phyloP scores from a whole-genome alignment of 2,113 vertebrate species.

The Eupsittula cactorum region DNA sequence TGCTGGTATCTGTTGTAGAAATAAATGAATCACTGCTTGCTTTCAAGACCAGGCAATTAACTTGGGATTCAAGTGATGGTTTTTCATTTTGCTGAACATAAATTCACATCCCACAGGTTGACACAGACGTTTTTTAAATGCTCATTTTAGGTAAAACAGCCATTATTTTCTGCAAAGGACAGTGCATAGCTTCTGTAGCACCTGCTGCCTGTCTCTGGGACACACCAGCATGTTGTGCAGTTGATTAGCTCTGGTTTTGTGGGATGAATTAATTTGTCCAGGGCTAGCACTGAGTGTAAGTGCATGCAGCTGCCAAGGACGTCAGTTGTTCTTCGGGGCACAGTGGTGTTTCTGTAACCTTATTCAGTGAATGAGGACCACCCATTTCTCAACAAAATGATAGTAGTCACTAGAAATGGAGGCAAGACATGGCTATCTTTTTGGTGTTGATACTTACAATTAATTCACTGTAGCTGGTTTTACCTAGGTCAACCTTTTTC shows the following conservation, averaged over 20 bases:
- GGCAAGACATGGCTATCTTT: background rate
- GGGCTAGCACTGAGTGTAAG: background rate
- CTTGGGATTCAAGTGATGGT: background rate
- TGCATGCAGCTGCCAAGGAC: background rate
- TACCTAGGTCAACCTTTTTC: background rate
- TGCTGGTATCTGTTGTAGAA: background rate
- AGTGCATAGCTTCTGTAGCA: background rate
- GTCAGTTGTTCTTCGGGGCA: background rate
- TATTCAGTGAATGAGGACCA: background rate
- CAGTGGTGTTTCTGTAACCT: background rate
- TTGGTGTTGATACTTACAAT: background rate
- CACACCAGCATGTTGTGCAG: fast-evolving
- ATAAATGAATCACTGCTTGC: background rate
- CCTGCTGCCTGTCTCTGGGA: background rate
- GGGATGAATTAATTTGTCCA: background rate
- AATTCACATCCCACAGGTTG: background rate
- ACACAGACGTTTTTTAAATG: background rate
- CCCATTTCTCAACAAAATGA: background rate
- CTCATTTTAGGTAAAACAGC: background rate
- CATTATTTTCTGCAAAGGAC: background rate
- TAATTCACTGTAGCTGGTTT: background rate
- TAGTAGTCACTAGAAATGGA: background rate
- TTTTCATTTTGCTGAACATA: background rate
- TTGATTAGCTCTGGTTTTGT: background rate
- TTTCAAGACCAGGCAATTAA: background rate